These are phyloP conservation scores for Entomyzon cyanotis DNA, from an alignment of 2,113 vertebrate genomes.

Conservation along the genomic window DNA sequence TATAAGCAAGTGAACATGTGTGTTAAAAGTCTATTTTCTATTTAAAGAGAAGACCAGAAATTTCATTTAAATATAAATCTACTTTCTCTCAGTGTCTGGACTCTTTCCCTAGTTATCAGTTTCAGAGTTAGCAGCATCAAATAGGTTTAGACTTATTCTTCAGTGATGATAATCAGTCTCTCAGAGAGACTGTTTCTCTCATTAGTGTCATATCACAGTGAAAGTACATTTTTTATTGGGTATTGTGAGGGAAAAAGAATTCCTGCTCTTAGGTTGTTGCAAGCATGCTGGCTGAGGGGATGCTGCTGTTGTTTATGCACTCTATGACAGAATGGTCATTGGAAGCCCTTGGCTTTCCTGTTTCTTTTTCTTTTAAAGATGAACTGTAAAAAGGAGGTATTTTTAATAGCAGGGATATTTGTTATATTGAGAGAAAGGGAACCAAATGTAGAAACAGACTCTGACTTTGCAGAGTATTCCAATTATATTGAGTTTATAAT, in stretches of 20 bases:
- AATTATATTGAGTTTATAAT: not conserved
- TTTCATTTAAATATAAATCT: not conserved
- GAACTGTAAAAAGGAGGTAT: not conserved
- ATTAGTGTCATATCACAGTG: not conserved
- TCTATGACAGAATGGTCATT: not conserved
- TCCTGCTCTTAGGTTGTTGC: rapidly evolving
- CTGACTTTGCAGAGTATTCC: not conserved
- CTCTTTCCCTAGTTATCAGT: not conserved
- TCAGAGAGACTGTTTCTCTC: not conserved
- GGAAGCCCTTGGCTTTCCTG: not conserved
- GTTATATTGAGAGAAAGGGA: not conserved
- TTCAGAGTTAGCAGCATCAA: not conserved
- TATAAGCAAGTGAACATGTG: not conserved
- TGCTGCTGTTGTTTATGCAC: not conserved
- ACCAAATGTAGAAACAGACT: not conserved
- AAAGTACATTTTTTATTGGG: not conserved
- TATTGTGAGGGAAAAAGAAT: not conserved
- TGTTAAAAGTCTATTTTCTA: not conserved
- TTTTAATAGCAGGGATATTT: not conserved
- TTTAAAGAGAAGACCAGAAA: not conserved
- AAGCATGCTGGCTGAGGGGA: not conserved
- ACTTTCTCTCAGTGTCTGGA: not conserved
- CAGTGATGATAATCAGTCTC: not conserved
- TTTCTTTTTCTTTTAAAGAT: not conserved
- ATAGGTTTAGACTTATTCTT: not conserved